Base-by-base conservation (phyloP, 2,113 vertebrate species). In the Saccopteryx leptura region DNA sequence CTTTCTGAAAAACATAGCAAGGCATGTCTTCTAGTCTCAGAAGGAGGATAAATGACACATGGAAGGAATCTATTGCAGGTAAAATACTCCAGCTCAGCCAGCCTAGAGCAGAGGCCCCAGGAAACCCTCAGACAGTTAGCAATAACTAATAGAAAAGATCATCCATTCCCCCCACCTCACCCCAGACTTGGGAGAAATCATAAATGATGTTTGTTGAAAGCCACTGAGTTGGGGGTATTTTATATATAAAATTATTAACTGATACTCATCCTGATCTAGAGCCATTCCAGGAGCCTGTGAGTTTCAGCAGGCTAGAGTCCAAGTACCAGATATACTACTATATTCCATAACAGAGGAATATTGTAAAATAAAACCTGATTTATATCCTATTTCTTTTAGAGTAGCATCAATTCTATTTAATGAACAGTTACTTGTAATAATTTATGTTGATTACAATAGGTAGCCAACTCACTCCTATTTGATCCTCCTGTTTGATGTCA, bases 331-430 rank as follows among this genome's bases (percentile, higher is more conserved):
- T 80, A 84, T 39, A 76, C 13, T 71, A 48, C 58, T 46, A 4
- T 39, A 93, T 76, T 92, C 54, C 39, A 54, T 31, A 93, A 48
- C 48, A 33, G 31, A 87, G 7, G 31, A 82, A 90, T 71, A 46
- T 46, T 66, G 26, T 80, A 61, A 84, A 83, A 10, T 88, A 91
- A 91, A 89, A 71, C 56, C n/a, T 87, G 74, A 95, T 88, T 96
- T 96, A 96, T 76, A 46, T 23, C 23, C 28, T 39, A 9, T 90
- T 93, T 79, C 83, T 87, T 89, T 95, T 60, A 91, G 19, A 56
- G 26, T 89, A 24, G 33, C 74, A 90, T 97, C 56, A 91, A 74
- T 91, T 95, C 63, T 56, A 58, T 65, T 86, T 93, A 95, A 95
- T 90, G 80, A 94, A 83, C 39, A 82, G 56, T 76, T 48, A 81